These are phyloP conservation scores for Nycticryphes semicollaris DNA, from an alignment of 2,113 vertebrate species.

Conservation along the genomic window DNA sequence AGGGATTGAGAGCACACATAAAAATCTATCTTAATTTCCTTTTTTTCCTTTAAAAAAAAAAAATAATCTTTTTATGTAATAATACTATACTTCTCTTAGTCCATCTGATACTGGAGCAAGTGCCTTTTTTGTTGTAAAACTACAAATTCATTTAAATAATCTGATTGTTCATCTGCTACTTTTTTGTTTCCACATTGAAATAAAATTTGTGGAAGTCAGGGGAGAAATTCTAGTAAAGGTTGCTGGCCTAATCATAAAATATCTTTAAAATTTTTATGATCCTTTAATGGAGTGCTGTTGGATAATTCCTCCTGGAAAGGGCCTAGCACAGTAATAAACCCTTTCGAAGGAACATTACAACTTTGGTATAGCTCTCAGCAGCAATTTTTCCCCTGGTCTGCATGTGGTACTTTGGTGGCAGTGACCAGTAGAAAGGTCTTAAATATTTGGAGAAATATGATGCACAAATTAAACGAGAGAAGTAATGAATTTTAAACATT, in stretches of 20 bases:
- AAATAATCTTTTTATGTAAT: neutral
- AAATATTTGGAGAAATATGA: neutral
- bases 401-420: neutral
- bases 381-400: neutral
- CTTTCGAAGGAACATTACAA: neutral
- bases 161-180: neutral
- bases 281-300: constrained; percentile 1
- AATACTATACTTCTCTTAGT: neutral
- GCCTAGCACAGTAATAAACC: neutral
- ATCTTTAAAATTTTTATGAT: constrained; percentile 25
- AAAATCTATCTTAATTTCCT: neutral
- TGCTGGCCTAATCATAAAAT: neutral
- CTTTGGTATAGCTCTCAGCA: neutral
- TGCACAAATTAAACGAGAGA: neutral
- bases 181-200: neutral
- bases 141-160: neutral
- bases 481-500: neutral
- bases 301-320: neutral
- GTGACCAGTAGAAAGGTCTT: neutral
- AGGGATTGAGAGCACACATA: neutral
- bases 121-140: neutral
- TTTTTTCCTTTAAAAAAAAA: neutral
- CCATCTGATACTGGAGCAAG: neutral
- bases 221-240: constrained; percentile 1
- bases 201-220: neutral